phyloP scores from a whole-genome alignment of 2,113 vertebrate species.

The Scartelaos histophorus region DNA sequence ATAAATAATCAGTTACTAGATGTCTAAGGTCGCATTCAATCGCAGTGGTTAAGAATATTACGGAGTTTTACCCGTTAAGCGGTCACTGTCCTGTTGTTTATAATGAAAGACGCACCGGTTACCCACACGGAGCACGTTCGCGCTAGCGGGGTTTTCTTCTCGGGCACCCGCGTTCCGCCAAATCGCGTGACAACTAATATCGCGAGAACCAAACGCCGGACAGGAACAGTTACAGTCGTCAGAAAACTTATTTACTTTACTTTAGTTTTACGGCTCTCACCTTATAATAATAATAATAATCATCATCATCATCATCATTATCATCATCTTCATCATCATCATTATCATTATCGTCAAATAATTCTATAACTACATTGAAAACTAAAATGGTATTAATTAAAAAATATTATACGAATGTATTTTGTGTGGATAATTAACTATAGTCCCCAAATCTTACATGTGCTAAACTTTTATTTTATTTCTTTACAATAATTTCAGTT shows the following conservation, averaged over 20 bases:
- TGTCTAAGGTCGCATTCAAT: neutral
- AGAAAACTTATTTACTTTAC: neutral
- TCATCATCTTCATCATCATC: too few species aligned
- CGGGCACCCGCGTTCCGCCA: slow-evolving; percentile 49
- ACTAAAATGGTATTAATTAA: neutral
- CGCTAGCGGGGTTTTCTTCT: slow-evolving; percentile 47
- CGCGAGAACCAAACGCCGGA: slow-evolving; percentile 52
- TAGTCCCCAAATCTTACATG: neutral
- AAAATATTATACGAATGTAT: neutral
- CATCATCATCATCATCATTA: too few species aligned
- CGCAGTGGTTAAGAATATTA: neutral
- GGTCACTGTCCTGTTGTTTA: slow-evolving; percentile 31
- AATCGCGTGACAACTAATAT: slow-evolving; percentile 18
- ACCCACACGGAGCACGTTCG: slow-evolving; percentile 35
- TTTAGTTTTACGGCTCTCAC: neutral
- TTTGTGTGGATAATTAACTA: neutral
- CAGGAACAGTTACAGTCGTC: too few species aligned
- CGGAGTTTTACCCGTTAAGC: slow-evolving; percentile 20
- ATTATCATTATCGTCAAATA: too few species aligned
- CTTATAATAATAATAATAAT: too few species aligned
- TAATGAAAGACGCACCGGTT: slow-evolving; percentile 61
- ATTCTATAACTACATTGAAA: too few species aligned
- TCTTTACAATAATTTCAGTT: slow-evolving; percentile 3
- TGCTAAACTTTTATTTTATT: neutral
- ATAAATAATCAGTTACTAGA: neutral